A percentile compares a stretch with the other conserved stretches of the same genome.
Evolutionary conservation across 2,113 vertebrate genomes (phyloP).

Genomic region (Catagonus wagneri): DNA sequence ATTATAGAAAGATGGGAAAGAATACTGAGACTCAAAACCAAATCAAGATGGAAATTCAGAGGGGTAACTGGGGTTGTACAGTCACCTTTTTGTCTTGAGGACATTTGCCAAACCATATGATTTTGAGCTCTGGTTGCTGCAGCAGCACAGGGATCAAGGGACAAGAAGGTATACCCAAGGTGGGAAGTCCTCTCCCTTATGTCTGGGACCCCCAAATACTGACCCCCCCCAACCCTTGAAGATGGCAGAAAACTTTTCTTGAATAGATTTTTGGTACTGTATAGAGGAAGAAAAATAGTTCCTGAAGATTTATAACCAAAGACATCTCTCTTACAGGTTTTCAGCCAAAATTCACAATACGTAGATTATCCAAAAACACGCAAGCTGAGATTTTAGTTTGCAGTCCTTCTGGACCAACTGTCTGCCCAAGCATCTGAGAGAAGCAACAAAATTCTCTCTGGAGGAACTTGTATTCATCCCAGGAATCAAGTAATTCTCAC

Average conservation of each 20-base stretch:
- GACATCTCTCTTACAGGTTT: not conserved
- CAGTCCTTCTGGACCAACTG: not conserved
- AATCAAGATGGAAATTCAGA: not conserved
- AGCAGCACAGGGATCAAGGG: not conserved
- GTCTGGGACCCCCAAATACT: not conserved
- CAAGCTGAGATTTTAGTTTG: not conserved
- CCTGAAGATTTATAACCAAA: not conserved
- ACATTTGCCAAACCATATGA: not conserved
- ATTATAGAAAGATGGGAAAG: not conserved
- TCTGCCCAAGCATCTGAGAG: not conserved
- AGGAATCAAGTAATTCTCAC: not conserved
- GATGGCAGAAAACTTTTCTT: not conserved
- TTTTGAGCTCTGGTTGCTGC: not conserved
- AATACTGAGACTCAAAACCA: not conserved
- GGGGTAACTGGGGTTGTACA: not conserved
- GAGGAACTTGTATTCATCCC: not conserved
- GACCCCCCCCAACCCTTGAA: not conserved
- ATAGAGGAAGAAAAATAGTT: not conserved
- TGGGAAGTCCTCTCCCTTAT: not conserved
- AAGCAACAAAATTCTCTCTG: not conserved
- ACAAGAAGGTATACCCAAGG: not conserved
- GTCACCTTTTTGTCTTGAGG: not conserved
- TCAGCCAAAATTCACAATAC: not conserved
- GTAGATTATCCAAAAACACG: not conserved
- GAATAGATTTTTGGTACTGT: not conserved